Percentiles rank a stretch among this genome's conserved stretches.
Conservation (phyloP, 1,140 invertebrate genomes). For the Papilio xuthus region DNA sequence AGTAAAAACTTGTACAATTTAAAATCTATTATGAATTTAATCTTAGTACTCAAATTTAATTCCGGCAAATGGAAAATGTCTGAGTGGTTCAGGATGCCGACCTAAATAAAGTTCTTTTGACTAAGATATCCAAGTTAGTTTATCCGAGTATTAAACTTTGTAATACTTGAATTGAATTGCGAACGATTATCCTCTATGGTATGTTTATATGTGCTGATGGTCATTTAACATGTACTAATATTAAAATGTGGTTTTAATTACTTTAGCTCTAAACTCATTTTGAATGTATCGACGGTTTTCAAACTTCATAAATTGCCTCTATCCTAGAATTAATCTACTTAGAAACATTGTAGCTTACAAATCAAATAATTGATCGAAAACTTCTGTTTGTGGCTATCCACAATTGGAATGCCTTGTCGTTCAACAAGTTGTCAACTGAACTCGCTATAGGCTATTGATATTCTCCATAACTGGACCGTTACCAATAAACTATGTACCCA, state of each 20-base stretch:
- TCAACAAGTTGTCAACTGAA: constrained; percentile 17
- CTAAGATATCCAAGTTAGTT: constrained; percentile 18
- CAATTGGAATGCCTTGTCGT: neutral
- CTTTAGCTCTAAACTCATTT: neutral
- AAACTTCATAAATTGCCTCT: neutral
- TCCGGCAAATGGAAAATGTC: constrained; percentile 13
- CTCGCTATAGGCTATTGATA: neutral
- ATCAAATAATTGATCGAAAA: constrained; percentile 11
- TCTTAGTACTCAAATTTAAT: constrained; percentile 23
- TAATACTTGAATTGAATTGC: constrained; percentile 3
- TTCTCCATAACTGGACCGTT: neutral
- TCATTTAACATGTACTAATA: neutral
- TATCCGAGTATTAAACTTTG: neutral
- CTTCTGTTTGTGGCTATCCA: neutral
- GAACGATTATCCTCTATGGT: neutral
- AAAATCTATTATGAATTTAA: constrained; percentile 30
- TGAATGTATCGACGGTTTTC: neutral
- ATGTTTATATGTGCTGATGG: neutral
- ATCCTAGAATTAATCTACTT: neutral
- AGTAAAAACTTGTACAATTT: constrained; percentile 35
- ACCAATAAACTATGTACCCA: neutral
- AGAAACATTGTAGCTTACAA: neutral
- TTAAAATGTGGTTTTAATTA: neutral
- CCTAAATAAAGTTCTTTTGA: constrained; percentile 27
- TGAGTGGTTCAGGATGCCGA: constrained; percentile 17